A percentile compares a stretch with the other conserved stretches of the same genome.
Evolutionary conservation across 1,140 invertebrate species (phyloP).

Genomic region (Drosophila micromelanica): DNA sequence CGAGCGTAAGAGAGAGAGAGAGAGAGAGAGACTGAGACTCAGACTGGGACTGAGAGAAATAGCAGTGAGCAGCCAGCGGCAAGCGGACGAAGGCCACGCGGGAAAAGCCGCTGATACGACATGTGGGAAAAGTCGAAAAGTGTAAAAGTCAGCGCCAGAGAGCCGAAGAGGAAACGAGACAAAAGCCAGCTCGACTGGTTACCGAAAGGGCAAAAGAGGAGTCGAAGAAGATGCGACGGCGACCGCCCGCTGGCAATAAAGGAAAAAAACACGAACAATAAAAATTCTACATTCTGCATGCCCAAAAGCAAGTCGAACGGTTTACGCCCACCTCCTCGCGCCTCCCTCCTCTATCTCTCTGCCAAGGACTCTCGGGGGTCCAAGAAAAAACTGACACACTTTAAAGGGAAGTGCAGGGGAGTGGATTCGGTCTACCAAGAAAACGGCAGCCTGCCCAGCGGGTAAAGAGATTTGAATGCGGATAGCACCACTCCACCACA

Average conservation of each 20-base stretch:
- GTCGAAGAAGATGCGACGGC: constrained; percentile 61
- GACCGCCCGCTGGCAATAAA: constrained; percentile 77
- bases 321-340: constrained; percentile 4
- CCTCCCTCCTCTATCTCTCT: neutral
- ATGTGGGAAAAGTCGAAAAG: constrained; percentile 78
- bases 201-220: constrained; percentile 20
- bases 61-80: constrained; percentile 6
- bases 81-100: constrained; percentile 64
- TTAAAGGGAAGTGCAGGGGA: constrained; percentile 47
- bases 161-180: neutral
- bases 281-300: constrained; percentile 76
- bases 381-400: constrained; percentile 66
- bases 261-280: constrained; percentile 72
- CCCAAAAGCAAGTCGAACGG: constrained; percentile 49
- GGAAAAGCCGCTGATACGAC: constrained; percentile 75
- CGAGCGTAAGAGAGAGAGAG: constrained; percentile 2
- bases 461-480: constrained; percentile 22
- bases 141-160: constrained; percentile 53
- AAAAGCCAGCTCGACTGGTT: neutral
- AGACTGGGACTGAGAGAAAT: constrained; percentile 3
- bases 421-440: constrained; percentile 51
- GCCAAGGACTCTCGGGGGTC: constrained; percentile 13
- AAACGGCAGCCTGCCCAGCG: constrained; percentile 36
- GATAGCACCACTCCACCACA: neutral
- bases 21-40: too few species aligned